Base-by-base conservation (phyloP, 2,888 invertebrate species). In the Lycia hirtaria region DNA sequence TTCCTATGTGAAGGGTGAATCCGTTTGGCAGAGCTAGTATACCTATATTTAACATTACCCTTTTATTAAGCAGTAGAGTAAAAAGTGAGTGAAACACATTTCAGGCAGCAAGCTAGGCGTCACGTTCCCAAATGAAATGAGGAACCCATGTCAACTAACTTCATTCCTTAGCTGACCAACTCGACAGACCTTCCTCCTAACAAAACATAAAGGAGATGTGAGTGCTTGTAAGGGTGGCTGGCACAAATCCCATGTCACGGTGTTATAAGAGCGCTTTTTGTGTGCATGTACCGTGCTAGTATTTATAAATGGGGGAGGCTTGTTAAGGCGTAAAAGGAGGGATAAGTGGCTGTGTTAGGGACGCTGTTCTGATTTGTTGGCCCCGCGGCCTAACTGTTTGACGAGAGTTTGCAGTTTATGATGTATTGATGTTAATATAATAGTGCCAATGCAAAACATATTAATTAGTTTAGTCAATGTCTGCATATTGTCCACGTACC, bases 131-230 rank as follows among this genome's bases (percentile, higher is more conserved):
- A 62, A 64, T 69, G 60, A 71, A 72, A 75, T 72, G 72, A 75
- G 69, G 50, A 53, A 74, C 74, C 74, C 75, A 67, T 67, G 69
- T 75, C 72, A 57, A 26, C 47, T 30, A 35, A 74, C 63, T 70
- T 66, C 66, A 65, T 71, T 64, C 65, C 67, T 54, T 30, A 56
- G 69, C 56, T 32, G 60, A 56, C 72, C 64, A 67, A 17, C 1
- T 1, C n/a, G n/a, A 19, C 33, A 44, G 68, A 64, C 45, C 70
- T 56, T 6, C 35, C 38, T 35, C 4, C 20, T 4, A 30, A 9
- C 20, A 12, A 20, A 26, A 26, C 1, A 6, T 12, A 30, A 20
- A 43, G 26, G 28, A 43, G 20, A 35, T 6, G 26, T n/a, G 12
- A 35, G 50, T 10, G 40, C 51, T 12, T 24, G 14, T 19, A 7